These are phyloP conservation scores for Rhamphomyia laevipes DNA, from an alignment of 2,888 invertebrate genomes.

Conservation along the genomic window DNA sequence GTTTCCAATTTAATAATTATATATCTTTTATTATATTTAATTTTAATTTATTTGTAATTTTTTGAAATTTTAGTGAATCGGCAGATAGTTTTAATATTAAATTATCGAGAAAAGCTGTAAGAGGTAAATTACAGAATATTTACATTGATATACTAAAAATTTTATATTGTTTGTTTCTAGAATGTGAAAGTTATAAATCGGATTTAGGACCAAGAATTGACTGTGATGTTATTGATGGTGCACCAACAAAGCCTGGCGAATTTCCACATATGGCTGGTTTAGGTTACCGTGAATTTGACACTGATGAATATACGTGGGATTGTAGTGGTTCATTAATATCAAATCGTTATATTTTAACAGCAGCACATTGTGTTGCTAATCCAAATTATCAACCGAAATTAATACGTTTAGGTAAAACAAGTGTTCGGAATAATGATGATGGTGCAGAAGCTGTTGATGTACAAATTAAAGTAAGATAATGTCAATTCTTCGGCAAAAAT, in stretches of 20 bases:
- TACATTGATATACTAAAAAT: no score
- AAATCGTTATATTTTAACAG: constrained; percentile 6
- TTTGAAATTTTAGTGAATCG: no score
- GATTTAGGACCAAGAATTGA: no score
- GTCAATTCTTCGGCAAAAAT: neutral
- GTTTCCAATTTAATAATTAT: no score
- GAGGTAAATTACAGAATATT: no score
- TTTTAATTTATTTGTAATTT: no score
- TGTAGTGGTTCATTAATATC: constrained; percentile 15
- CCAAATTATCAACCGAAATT: constrained; percentile 4
- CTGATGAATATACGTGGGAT: neutral
- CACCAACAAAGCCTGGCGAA: constrained; percentile 8
- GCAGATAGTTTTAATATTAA: no score
- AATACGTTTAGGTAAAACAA: constrained; percentile 12
- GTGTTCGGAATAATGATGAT: constrained; percentile 1
- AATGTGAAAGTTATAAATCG: no score
- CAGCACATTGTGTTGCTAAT: constrained; percentile 14
- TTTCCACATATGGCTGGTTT: constrained; percentile 14
- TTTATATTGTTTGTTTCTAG: no score
- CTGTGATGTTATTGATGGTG: constrained; percentile 10
- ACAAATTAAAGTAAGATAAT: constrained; percentile 6
- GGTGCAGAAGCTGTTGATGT: constrained; percentile 4
- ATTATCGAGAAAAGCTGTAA: no score
- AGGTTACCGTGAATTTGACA: constrained; percentile 5
- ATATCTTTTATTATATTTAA: no score